phyloP scores from a whole-genome alignment of 2,888 invertebrate species.

The Drosophila macrospina region DNA sequence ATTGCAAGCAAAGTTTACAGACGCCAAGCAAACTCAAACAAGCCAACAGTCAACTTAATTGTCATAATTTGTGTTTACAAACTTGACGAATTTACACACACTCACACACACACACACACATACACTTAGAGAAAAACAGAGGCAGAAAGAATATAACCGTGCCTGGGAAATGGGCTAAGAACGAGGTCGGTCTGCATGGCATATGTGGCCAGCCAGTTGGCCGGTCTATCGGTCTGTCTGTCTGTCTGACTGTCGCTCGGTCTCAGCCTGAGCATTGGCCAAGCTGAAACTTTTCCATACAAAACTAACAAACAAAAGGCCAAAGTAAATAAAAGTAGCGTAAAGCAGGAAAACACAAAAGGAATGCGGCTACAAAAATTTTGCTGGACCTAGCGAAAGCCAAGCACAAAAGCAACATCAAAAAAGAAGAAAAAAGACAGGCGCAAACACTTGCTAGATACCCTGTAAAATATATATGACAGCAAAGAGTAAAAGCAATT shows the following conservation, averaged over 20 bases:
- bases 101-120: constrained; percentile 34
- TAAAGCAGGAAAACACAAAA: constrained; percentile 44
- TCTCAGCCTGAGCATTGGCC: constrained; percentile 37
- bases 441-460: constrained; percentile 1
- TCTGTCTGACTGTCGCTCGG: constrained; percentile 5
- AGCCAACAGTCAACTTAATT: constrained; percentile 75
- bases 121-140: constrained; percentile 5
- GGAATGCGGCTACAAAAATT: constrained; percentile 48
- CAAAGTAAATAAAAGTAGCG: constrained; percentile 70
- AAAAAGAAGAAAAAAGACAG: constrained; percentile 16
- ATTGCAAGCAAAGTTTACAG: constrained; percentile 66
- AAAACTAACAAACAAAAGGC: constrained; percentile 74
- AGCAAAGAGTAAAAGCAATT: background rate
- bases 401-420: constrained; percentile 37
- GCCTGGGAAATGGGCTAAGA: constrained; percentile 8
- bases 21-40: constrained; percentile 63
- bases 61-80: constrained; percentile 80
- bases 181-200: constrained; percentile 25
- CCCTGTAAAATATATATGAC: constrained; percentile 3
- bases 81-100: constrained; percentile 76
- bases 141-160: constrained; percentile 4
- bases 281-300: constrained; percentile 63
- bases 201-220: constrained; percentile 59
- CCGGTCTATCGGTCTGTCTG: constrained; percentile 3
- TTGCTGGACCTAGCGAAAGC: constrained; percentile 46